Evolutionary conservation across 2,797 vertebrate genomes (phyloP).

Genomic region (Semotilus atromaculatus): DNA sequence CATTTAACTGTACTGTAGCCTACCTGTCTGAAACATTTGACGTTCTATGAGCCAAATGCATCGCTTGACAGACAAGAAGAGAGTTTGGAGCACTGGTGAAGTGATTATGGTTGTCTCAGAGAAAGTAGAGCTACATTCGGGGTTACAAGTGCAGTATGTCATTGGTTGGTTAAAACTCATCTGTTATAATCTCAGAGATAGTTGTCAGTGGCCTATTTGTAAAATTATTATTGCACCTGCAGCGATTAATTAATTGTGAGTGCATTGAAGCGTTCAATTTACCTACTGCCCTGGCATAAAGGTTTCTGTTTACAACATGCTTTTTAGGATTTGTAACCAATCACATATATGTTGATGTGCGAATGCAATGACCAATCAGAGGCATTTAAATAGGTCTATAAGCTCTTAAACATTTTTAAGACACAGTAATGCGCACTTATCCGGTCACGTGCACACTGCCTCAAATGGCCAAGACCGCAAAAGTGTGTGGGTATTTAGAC

Average conservation of each 20-base stretch:
- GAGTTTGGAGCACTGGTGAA: constrained; percentile 16
- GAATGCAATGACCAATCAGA: neutral
- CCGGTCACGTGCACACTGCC: too few species aligned
- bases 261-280: neutral
- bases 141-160: constrained; percentile 34
- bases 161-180: neutral
- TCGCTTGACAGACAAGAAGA: constrained; percentile 5
- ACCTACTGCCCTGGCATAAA: neutral
- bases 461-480: too few species aligned
- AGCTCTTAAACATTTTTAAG: too few species aligned
- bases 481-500: too few species aligned
- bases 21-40: neutral
- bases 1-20: neutral
- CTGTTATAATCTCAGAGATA: neutral
- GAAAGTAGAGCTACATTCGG: constrained; percentile 2
- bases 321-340: neutral
- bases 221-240: neutral
- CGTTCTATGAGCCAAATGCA: neutral
- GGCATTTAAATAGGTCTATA: neutral
- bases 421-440: too few species aligned
- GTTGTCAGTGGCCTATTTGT: neutral
- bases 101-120: constrained; percentile 33
- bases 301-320: neutral
- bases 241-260: neutral
- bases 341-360: neutral